Evolutionary conservation across 1,140 invertebrate species (phyloP), one percentile per base, ranked within the genome.

Genomic region (Gonatopus flavifemur): DNA sequence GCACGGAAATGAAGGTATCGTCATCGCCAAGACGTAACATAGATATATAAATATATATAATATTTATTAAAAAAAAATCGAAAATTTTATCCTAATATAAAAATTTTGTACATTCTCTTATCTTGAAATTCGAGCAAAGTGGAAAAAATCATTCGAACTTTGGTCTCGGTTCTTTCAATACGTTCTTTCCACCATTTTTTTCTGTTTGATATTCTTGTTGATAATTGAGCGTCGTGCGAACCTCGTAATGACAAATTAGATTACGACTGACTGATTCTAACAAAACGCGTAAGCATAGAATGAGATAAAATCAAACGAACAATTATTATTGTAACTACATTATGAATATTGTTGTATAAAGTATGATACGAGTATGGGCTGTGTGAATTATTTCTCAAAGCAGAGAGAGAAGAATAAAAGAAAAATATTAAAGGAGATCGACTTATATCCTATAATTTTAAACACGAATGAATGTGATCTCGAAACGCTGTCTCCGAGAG

Each of bases 291-390:
- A 52, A 21, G 21, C 24, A 24, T 13, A n/a, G 35, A 22, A 50
- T 25, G 36, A 55, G 49, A 44, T 55, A 67, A 61, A 70, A 70
- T 70, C 67, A 69, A 70, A 69, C 54, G 57, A 62, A 66, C 50
- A 52, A 66, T 67, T 63, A 62, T 63, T 59, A 64, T 37, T 68
- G 44, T 60, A 58, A 61, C 49, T 59, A 49, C n/a, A n/a, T 33
- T 39, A 59, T 53, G 59, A 62, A 47, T 53, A 20, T 62, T 52
- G 42, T 59, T 63, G 56, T 59, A 59, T 47, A 52, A 31, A 51
- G 32, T 31, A 31, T 22, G 24, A 20, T 48, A 24, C 36, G 24
- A 24, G 19, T 35, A 46, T 46, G 32, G 18, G 28, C 8, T 30
- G 18, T 30, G 25, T 13, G n/a, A n/a, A n/a, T n/a, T n/a, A n/a